Evolutionary conservation across 2,888 invertebrate genomes (phyloP).

Genomic region (Neoitamus cyanurus): DNA sequence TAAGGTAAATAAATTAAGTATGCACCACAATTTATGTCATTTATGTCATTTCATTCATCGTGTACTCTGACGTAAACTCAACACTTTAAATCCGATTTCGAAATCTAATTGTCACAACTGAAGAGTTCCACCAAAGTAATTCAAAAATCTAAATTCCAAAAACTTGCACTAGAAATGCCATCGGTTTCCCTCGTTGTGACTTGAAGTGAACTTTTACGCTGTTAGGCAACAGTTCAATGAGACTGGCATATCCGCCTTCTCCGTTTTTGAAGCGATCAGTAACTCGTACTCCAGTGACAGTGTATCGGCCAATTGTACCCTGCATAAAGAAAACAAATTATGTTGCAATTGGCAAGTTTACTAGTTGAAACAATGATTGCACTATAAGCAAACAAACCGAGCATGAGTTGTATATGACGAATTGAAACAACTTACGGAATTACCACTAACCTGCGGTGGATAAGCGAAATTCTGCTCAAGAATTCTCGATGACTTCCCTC

Average conservation of each 20-base stretch:
- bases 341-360: no score
- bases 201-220: constrained; percentile 65
- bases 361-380: not conserved
- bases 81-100: no score
- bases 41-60: no score
- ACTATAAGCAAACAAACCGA: not conserved
- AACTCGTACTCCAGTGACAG: not conserved
- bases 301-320: not conserved
- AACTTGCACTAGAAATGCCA: constrained; percentile 66
- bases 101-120: no score
- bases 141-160: constrained; percentile 61
- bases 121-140: no score
- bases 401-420: not conserved
- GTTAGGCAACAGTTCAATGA: constrained; percentile 64
- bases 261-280: constrained; percentile 65
- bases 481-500: constrained; percentile 56
- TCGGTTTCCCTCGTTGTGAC: constrained; percentile 65
- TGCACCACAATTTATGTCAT: no score
- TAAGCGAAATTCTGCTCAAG: not conserved
- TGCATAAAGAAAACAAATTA: constrained; percentile 49
- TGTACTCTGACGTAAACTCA: no score
- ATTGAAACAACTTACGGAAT: not conserved
- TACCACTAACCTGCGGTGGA: not conserved
- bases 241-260: constrained; percentile 65
- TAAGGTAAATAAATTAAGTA: no score